Conservation (phyloP, 2,113 vertebrate species). For the Uria lomvia region DNA sequence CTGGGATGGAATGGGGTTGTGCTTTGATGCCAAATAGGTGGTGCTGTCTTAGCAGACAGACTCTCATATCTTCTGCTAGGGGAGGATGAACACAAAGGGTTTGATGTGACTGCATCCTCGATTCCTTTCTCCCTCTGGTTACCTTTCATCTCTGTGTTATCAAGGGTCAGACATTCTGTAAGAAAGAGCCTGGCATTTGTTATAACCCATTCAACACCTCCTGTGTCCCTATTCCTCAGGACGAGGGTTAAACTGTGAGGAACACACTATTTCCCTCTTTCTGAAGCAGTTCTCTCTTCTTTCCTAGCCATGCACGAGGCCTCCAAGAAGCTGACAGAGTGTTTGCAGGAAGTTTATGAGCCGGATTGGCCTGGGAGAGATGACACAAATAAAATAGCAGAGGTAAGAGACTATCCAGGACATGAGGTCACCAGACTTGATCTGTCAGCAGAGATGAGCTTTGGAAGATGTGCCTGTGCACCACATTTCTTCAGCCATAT, state of each 20-base stretch:
- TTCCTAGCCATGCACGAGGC: slow-evolving; percentile 94
- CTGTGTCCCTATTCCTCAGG: neutral
- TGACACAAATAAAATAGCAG: slow-evolving; percentile 88
- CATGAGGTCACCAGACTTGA: neutral
- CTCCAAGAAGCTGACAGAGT: slow-evolving; percentile 90
- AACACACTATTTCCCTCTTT: neutral
- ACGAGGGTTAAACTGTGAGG: neutral
- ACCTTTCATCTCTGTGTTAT: neutral
- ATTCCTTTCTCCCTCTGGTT: neutral
- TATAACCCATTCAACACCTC: neutral
- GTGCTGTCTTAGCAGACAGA: neutral
- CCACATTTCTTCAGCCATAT: neutral
- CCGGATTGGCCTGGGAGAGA: slow-evolving; percentile 91
- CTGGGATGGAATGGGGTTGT: neutral
- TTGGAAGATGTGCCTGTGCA: neutral
- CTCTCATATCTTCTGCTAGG: neutral
- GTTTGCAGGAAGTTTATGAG: slow-evolving; percentile 95
- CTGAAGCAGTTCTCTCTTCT: neutral
- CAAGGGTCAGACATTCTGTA: neutral
- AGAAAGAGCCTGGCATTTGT: neutral
- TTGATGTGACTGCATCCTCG: neutral
- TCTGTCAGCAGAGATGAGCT: neutral
- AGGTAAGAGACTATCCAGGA: slow-evolving; percentile 76
- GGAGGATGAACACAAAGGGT: neutral
- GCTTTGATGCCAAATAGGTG: neutral